Percentiles rank a stretch among this genome's conserved stretches.
Evolutionary conservation across 2,888 invertebrate genomes (phyloP).

Genomic region (Dynastes grantii): DNA sequence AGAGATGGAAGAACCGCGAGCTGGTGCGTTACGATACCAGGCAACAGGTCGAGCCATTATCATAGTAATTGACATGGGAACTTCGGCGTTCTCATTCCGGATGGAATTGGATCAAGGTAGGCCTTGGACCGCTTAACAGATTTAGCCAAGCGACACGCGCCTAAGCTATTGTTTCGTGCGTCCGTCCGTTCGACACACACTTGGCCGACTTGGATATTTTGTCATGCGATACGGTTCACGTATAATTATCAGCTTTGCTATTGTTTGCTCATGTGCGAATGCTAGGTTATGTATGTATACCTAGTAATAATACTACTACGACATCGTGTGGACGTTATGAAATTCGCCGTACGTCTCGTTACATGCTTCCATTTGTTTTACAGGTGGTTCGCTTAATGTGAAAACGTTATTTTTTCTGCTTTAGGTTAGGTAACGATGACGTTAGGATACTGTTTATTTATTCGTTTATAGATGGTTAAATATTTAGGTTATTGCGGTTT

Average conservation of each 20-base stretch:
- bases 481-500: too few relatives aligned
- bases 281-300: conserved; percentile 10
- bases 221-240: conserved; percentile 62
- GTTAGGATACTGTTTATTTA: too few relatives aligned
- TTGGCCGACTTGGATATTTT: conserved; percentile 48
- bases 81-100: conserved; percentile 65
- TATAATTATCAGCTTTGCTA: conserved; percentile 61
- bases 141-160: conserved; percentile 63
- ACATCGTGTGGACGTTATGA: background rate
- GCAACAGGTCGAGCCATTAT: conserved; percentile 49
- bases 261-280: conserved; percentile 57
- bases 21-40: background rate
- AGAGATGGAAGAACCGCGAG: background rate
- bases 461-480: too few relatives aligned
- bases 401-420: too few relatives aligned
- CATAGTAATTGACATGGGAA: conserved; percentile 67
- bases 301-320: too few relatives aligned
- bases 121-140: conserved; percentile 65
- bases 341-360: background rate
- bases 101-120: conserved; percentile 65
- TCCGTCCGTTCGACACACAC: background rate
- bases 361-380: too few relatives aligned
- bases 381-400: too few relatives aligned
- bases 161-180: conserved; percentile 59
- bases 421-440: too few relatives aligned